These are phyloP conservation scores for Apodemus sylvaticus DNA, from an alignment of 2,113 vertebrate genomes.

Conservation along the genomic window DNA sequence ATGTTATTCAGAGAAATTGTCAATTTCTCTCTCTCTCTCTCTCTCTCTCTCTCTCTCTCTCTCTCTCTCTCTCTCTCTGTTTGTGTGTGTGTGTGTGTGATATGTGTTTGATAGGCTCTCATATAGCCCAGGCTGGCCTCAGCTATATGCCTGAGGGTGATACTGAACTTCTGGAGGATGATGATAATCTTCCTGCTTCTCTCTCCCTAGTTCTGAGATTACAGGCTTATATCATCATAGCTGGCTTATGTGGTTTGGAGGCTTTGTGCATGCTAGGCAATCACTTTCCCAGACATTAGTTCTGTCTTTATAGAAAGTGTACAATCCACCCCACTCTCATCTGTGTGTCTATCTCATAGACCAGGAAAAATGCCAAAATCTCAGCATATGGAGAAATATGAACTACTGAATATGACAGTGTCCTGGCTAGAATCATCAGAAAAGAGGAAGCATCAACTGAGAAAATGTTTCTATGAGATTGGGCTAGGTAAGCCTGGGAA, in stretches of 20 bases:
- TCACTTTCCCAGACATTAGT: background rate
- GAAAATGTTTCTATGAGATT: background rate
- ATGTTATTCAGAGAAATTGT: constrained; percentile 7
- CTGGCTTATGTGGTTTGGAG: background rate
- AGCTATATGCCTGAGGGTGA: background rate
- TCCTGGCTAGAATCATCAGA: background rate
- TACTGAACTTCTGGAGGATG: background rate
- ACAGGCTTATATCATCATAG: background rate
- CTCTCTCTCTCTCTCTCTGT: too few relatives aligned
- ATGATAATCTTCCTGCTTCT: background rate
- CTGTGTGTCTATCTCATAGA: background rate
- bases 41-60: too few relatives aligned
- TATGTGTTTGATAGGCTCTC: background rate
- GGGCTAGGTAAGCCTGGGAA: background rate
- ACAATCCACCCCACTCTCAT: background rate
- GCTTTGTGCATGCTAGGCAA: background rate
- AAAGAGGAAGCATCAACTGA: background rate
- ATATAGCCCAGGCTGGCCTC: background rate
- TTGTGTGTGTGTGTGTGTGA: background rate
- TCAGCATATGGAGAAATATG: background rate
- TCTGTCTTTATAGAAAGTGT: background rate
- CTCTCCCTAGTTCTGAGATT: background rate
- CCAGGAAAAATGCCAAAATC: background rate
- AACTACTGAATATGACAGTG: background rate
- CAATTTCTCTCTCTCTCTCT: too few relatives aligned